Evolutionary conservation across 2,888 invertebrate species (phyloP), one percentile per base, ranked within the genome.

Genomic region (Dryocosmus kuriphilus): DNA sequence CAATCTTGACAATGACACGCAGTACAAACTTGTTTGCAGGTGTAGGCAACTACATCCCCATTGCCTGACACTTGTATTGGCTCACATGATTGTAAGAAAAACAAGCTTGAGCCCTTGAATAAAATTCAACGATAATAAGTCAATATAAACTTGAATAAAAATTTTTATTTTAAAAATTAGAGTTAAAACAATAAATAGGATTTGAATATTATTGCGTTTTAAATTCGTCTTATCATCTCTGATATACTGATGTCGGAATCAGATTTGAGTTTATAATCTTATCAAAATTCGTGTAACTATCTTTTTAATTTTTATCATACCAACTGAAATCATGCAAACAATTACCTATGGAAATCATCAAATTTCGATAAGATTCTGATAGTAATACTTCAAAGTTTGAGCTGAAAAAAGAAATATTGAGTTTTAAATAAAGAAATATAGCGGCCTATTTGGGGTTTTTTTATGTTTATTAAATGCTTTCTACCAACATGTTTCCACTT

Each of bases 51-150:
- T 55, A 22, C n/a, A 7, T 55, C 1, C 7, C 2, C n/a, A n/a
- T n/a, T n/a, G n/a, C n/a, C n/a, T n/a, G 46, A 9, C 27, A 27
- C 11, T 71, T n/a, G n/a, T 32, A 51, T 51, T 71, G 46, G 19
- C 19, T 71, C 30, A 71, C 11, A 11, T 24, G 41, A 41, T 41
- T 41, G 14, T 41, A 30, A 51, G 71, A n/a, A 51, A 51, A 51
- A 71, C 30, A 71, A 7, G 6, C 9, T 27, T 4, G 27, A 71
- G 51, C 71, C 27, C 46, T 71, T 71, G 46, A 71, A 51, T 27
- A 30, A 27, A n/a, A 67, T 22, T 46, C 46, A 67, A 67, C 27
- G 38, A 41, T 19, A 4, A 41, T 41, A 16, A 16, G 9, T 57
- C 24, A 57, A 9, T 57, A 14, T 2, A 51, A 51, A n/a, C 8